Percentiles rank a stretch among this genome's conserved stretches.
These are phyloP conservation scores for Bombus vancouverensis DNA, from an alignment of 1,140 invertebrate species.

Conservation along the genomic window DNA sequence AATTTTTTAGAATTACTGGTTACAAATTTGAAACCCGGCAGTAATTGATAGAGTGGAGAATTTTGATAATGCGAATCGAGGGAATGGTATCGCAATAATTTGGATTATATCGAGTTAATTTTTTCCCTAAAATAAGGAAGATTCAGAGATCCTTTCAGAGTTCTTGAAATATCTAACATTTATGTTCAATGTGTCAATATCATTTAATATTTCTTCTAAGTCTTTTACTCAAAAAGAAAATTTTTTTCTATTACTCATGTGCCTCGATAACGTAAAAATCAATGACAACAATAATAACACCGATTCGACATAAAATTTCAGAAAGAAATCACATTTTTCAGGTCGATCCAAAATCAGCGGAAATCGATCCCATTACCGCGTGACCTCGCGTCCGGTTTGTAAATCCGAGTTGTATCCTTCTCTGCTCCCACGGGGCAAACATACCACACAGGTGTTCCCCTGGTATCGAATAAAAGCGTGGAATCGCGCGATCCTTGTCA, in stretches of 20 bases:
- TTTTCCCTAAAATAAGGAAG: neutral
- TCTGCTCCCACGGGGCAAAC: neutral
- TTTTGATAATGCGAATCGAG: neutral
- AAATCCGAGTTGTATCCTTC: neutral
- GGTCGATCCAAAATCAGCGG: neutral
- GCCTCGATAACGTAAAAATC: no score
- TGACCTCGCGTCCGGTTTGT: neutral
- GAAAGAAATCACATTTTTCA: neutral
- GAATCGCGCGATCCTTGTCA: neutral
- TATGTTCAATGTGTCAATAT: neutral
- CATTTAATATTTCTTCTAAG: neutral
- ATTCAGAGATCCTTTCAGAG: neutral
- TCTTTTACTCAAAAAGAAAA: no score
- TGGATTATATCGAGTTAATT: neutral
- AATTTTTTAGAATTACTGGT: no score
- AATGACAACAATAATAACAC: neutral
- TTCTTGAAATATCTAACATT: neutral
- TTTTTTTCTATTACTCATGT: no score
- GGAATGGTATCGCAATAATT: no score
- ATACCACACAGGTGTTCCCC: constrained; percentile 18
- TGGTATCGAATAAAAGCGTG: constrained; percentile 22
- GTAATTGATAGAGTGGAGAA: neutral
- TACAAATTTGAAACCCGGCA: no score
- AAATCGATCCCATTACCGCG: neutral
- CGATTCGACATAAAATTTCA: neutral